Percentiles rank a stretch among this genome's conserved stretches.
Conservation (phyloP, 2,888 invertebrate species). For the Linhomoeus sp. region DNA sequence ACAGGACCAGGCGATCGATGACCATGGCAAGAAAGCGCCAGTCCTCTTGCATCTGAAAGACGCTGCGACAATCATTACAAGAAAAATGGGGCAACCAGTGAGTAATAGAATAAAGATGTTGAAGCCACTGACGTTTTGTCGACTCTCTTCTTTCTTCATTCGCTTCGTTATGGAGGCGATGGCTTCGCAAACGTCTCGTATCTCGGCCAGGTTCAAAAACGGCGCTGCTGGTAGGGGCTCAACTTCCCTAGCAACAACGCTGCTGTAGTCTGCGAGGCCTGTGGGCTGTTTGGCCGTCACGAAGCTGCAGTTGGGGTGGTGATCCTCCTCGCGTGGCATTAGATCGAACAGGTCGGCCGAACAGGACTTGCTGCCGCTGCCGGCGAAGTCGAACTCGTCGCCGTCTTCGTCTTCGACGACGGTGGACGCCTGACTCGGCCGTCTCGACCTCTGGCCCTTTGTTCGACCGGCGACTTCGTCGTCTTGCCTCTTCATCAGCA, state of each 20-base stretch:
- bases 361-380: too few species aligned
- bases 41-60: slow-evolving; percentile 29
- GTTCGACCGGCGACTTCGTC: too few species aligned
- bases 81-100: neutral
- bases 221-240: neutral
- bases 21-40: slow-evolving; percentile 36
- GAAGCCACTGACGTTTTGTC: slow-evolving; percentile 17
- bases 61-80: neutral
- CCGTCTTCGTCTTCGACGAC: neutral
- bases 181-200: neutral
- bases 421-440: neutral
- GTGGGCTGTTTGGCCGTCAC: too few species aligned
- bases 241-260: too few species aligned
- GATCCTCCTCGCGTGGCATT: neutral
- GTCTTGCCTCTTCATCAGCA: slow-evolving; percentile 73
- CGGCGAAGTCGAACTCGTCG: neutral
- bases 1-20: slow-evolving; percentile 33
- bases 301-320: slow-evolving; percentile 1
- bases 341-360: neutral
- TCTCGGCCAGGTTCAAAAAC: too few species aligned
- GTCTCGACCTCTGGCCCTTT: slow-evolving; percentile 6
- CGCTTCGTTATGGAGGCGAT: slow-evolving; percentile 23
- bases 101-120: too few species aligned
- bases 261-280: slow-evolving; percentile 1
- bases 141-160: slow-evolving; percentile 22